Conservation (phyloP, 2,888 invertebrate genomes). For the Pollenia griseotomentosa region DNA sequence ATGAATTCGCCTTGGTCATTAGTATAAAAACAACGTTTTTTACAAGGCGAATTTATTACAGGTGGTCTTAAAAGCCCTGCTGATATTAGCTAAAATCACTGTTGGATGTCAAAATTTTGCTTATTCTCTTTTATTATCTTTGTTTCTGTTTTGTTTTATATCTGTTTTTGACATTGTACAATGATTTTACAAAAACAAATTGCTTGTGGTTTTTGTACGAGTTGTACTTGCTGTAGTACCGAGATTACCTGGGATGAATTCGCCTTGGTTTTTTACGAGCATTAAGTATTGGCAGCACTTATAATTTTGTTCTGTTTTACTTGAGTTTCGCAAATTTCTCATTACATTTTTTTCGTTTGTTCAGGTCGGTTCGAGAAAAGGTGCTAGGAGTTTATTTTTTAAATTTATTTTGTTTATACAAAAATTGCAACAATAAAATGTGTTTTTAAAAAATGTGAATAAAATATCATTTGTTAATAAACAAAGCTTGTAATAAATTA, state of each 20-base stretch:
- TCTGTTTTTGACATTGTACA: no score
- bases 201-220: no score
- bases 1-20: no score
- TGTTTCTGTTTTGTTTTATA: no score
- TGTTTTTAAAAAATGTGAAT: slow-evolving; percentile 17
- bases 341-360: slow-evolving; percentile 62
- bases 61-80: no score
- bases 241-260: no score
- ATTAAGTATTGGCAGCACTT: background rate
- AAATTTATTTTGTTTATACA: slow-evolving; percentile 42
- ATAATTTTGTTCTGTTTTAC: slow-evolving; percentile 19
- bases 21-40: background rate
- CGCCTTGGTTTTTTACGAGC: background rate
- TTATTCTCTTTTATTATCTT: no score
- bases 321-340: slow-evolving; percentile 30
- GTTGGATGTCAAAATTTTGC: no score
- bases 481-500: slow-evolving; percentile 20
- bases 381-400: slow-evolving; percentile 8
- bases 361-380: slow-evolving; percentile 43
- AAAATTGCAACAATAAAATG: slow-evolving; percentile 4
- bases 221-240: no score
- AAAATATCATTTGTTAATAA: slow-evolving; percentile 6
- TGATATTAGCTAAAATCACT: no score
- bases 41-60: no score
- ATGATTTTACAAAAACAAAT: no score